Base-by-base conservation (phyloP, 2,888 invertebrate genomes). In the Tuberolachnus salignus region DNA sequence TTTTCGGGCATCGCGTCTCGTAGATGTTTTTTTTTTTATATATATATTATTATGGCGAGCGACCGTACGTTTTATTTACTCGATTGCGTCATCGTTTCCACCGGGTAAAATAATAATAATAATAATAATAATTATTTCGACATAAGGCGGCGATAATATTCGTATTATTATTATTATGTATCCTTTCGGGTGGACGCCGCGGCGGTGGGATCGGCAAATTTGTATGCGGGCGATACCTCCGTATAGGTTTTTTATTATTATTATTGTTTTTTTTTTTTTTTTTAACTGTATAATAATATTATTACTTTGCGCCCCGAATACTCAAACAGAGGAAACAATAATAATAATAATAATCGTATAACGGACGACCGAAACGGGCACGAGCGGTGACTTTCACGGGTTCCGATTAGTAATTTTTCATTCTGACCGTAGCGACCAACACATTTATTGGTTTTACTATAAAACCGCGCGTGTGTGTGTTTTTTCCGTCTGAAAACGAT, bases 371-470 rank as follows among this genome's bases (percentile, higher is more conserved):
- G 11, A 66, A 74, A 63, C 53, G 74, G 26, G 64, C 74, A 74
- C 74, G 66, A 53, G 74, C 26, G n/a, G n/a, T 44, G 53, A 66
- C 74, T 64, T 74, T 74, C 74, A 44, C 74, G 74, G 3, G 34
- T 74, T 19, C 21, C 19, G 74, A 74, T 74, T 74, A 55, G 74
- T 66, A 64, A 74, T 71, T 57, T 71, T 57, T 42, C n/a, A n/a
- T n/a, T n/a, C n/a, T n/a, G n/a, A n/a, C n/a, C n/a, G n/a, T n/a
- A n/a, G n/a, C n/a, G n/a, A n/a, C n/a, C n/a, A n/a, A n/a, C n/a
- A n/a, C n/a, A n/a, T n/a, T n/a, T n/a, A n/a, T n/a, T n/a, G n/a
- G n/a, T n/a, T n/a, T n/a, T n/a, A n/a, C n/a, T n/a, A n/a, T n/a
- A n/a, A n/a, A n/a, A n/a, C n/a, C n/a, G n/a, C n/a, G n/a, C n/a